phyloP scores from a whole-genome alignment of 2,797 vertebrate species.

The Falco rusticolus region DNA sequence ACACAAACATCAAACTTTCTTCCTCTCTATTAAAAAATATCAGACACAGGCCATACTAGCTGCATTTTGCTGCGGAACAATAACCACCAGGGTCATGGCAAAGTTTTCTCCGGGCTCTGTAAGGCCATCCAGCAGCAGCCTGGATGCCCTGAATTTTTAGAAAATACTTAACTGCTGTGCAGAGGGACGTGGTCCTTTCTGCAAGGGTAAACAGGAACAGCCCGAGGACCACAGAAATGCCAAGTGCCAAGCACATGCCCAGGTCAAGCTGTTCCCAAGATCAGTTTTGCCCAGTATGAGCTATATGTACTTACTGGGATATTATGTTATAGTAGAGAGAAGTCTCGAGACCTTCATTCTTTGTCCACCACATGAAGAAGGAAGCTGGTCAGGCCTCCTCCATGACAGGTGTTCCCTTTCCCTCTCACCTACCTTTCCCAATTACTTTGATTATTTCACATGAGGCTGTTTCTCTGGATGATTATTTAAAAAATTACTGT shows the following conservation, averaged over 20 bases:
- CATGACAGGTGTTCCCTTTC: background rate
- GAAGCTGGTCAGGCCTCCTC: background rate
- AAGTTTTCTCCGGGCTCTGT: background rate
- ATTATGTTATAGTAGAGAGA: background rate
- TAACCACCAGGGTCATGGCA: background rate
- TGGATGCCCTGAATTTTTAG: background rate
- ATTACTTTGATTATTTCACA: background rate
- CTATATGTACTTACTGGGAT: background rate
- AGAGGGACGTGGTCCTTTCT: background rate
- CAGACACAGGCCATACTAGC: background rate
- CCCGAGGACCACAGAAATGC: background rate
- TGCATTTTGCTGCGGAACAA: background rate
- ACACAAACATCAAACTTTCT: background rate
- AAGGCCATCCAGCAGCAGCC: background rate
- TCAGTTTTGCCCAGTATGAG: background rate
- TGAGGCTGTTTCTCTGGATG: background rate
- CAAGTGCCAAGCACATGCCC: background rate
- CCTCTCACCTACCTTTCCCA: background rate
- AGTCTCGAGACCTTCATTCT: background rate
- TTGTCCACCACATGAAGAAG: background rate
- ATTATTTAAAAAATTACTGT: conserved; percentile 22
- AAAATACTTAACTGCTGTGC: background rate
- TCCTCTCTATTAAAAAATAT: background rate
- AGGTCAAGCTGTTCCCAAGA: background rate
- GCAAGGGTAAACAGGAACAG: background rate